A percentile compares a stretch with the other conserved stretches of the same genome.
Evolutionary conservation across 2,888 invertebrate genomes (phyloP).

Genomic region (Hipparchia sbordonii): DNA sequence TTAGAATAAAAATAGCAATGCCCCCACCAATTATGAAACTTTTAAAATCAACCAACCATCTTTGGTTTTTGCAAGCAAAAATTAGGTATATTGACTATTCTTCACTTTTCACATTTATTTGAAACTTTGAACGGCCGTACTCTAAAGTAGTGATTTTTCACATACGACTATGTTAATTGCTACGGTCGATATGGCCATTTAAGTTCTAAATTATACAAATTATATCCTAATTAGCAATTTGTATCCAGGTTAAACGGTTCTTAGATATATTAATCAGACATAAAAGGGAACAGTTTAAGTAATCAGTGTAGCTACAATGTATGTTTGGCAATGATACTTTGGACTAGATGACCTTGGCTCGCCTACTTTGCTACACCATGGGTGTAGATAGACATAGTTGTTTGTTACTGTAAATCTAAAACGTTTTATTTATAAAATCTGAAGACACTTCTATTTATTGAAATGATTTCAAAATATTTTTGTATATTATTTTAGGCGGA

Average conservation of each 20-base stretch:
- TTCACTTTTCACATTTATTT: too few species aligned
- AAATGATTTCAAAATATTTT: too few species aligned
- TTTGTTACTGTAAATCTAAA: constrained; percentile 15
- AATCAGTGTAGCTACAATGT: constrained; percentile 14
- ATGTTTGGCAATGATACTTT: constrained; percentile 15
- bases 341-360: constrained; percentile 29
- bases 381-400: constrained; percentile 17
- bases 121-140: too few species aligned
- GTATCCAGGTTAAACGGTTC: background rate
- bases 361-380: constrained; percentile 28
- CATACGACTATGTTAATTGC: too few species aligned
- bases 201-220: background rate
- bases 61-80: too few species aligned
- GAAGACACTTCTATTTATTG: background rate
- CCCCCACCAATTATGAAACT: too few species aligned
- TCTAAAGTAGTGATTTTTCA: too few species aligned
- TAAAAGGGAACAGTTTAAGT: constrained; percentile 19
- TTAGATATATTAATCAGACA: background rate
- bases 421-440: background rate
- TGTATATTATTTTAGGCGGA: too few species aligned
- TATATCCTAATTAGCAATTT: background rate
- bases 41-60: too few species aligned
- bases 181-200: constrained; percentile 8
- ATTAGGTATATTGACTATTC: too few species aligned
- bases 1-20: too few species aligned